These are phyloP conservation scores for Hydropsyche tenuis DNA, from an alignment of 1,140 invertebrate species.

Conservation along the genomic window DNA sequence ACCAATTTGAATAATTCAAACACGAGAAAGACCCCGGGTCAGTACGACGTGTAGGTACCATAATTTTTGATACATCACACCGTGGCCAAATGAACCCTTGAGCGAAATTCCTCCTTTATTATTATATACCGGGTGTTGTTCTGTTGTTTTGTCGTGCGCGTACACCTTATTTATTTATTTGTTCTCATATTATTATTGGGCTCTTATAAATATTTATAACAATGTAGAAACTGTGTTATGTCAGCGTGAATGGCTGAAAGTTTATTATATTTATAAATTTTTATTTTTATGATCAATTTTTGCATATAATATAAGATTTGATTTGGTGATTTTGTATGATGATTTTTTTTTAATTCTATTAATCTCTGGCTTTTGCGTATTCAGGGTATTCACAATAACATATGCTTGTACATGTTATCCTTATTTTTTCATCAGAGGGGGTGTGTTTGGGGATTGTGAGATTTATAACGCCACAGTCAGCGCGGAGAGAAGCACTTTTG, in stretches of 20 bases:
- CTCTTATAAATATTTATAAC: slow-evolving; percentile 50
- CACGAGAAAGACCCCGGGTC: slow-evolving; percentile 15
- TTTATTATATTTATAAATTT: too few relatives aligned
- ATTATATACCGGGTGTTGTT: neutral
- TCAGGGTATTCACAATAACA: too few relatives aligned
- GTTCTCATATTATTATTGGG: neutral
- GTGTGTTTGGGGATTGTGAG: slow-evolving; percentile 41
- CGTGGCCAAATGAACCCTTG: slow-evolving; percentile 47
- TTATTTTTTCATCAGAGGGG: slow-evolving; percentile 24
- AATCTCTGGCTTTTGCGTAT: too few relatives aligned
- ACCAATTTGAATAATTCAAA: slow-evolving; percentile 30
- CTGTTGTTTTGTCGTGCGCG: too few relatives aligned
- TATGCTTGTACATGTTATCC: too few relatives aligned
- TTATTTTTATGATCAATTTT: too few relatives aligned
- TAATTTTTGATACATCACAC: slow-evolving; percentile 47
- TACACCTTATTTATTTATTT: slow-evolving; percentile 35
- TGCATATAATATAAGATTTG: too few relatives aligned
- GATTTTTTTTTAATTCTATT: too few relatives aligned
- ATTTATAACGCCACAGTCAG: slow-evolving; percentile 43
- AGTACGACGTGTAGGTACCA: neutral
- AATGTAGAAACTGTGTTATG: slow-evolving; percentile 14
- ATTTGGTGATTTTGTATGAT: too few relatives aligned
- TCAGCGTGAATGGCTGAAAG: too few relatives aligned
- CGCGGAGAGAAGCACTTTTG: slow-evolving; percentile 34
- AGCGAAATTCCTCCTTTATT: slow-evolving; percentile 44